Conservation (phyloP, 2,888 invertebrate species). For the Operophtera brumata region DNA sequence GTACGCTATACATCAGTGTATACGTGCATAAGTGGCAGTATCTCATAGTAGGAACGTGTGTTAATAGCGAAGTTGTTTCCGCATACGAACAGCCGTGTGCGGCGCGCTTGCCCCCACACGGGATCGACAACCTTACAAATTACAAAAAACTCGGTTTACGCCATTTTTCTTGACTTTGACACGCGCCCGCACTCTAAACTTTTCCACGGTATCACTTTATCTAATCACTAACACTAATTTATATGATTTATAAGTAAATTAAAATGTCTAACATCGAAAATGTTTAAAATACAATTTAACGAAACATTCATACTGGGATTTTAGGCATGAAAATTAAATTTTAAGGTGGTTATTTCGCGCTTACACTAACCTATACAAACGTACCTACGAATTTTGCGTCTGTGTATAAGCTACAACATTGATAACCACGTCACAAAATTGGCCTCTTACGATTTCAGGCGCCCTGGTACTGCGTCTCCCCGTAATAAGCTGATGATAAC, state of each 20-base stretch:
- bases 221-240: neutral
- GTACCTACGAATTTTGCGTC: conserved; percentile 40
- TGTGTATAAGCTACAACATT: conserved; percentile 49
- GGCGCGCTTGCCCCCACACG: conserved; percentile 67
- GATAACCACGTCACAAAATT: conserved; percentile 65
- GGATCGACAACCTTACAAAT: conserved; percentile 79
- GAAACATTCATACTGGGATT: conserved; percentile 3
- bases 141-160: conserved; percentile 70
- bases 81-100: conserved; percentile 72
- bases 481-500: conserved; percentile 80
- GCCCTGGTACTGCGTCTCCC: conserved; percentile 73
- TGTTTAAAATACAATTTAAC: neutral
- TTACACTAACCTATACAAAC: conserved; percentile 62
- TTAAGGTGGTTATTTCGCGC: conserved; percentile 53
- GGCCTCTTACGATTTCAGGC: conserved; percentile 64
- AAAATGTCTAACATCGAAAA: neutral
- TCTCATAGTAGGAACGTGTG: conserved; percentile 77
- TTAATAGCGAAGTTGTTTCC: conserved; percentile 78
- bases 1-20: conserved; percentile 49
- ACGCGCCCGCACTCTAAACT: conserved; percentile 40
- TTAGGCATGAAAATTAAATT: conserved; percentile 16
- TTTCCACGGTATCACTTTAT: conserved; percentile 9
- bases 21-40: conserved; percentile 72
- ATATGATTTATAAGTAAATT: neutral
- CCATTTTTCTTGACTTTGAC: conserved; percentile 49